phyloP scores from a whole-genome alignment of 2,113 vertebrate species.

The Cryptomyrus ogoouensis region DNA sequence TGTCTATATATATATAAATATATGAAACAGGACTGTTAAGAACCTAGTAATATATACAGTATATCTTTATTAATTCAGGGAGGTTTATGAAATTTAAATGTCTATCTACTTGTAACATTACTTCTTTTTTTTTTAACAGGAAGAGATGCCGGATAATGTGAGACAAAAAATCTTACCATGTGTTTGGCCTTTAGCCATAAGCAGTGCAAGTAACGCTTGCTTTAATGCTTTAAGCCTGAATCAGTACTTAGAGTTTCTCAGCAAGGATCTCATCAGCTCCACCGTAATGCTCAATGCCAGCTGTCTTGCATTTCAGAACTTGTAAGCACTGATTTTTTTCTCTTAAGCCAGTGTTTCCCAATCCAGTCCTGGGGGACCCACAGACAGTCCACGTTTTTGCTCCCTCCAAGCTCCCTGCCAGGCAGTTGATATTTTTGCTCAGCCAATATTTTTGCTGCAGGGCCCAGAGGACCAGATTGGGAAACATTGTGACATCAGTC shows the following conservation, averaged over 20 bases:
- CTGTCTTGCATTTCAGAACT: constrained; percentile 54
- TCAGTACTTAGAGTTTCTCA: constrained; percentile 53
- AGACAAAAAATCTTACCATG: constrained; percentile 45
- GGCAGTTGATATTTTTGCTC: background rate
- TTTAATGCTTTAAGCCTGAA: constrained; percentile 39
- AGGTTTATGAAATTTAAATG: background rate
- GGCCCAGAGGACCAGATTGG: background rate
- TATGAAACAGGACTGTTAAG: background rate
- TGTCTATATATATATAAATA: too few relatives aligned
- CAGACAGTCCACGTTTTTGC: background rate
- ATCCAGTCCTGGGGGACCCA: background rate
- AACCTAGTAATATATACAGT: background rate
- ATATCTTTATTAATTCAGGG: background rate
- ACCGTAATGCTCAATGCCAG: constrained; percentile 35
- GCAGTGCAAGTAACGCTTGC: constrained; percentile 45
- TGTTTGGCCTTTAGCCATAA: constrained; percentile 54
- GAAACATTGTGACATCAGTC: background rate
- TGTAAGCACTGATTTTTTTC: constrained; percentile 43
- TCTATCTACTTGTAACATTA: background rate
- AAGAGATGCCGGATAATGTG: constrained; percentile 36
- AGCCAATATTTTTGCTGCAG: background rate
- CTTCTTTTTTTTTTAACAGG: constrained; percentile 39
- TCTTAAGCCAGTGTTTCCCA: background rate
- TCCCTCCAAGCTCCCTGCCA: background rate
- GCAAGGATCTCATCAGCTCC: constrained; percentile 46